Base-by-base conservation (phyloP, 2,888 invertebrate genomes). In the Leptopilina syphax region DNA sequence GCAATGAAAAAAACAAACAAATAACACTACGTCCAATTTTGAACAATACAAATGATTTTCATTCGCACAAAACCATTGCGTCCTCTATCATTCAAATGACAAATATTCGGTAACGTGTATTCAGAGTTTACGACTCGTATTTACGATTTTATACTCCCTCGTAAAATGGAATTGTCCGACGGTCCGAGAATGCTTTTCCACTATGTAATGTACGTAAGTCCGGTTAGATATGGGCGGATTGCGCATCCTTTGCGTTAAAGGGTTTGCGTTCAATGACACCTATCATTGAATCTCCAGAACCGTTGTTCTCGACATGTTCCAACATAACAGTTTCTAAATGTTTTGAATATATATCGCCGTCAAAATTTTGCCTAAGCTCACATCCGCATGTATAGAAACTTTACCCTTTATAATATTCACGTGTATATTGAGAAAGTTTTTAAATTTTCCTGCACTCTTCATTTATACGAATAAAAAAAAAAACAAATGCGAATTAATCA, bases 81-180 rank as follows among this genome's bases (percentile, higher is more conserved):
- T 81, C 79, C 84, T 80, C 77, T 76, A 83, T 83, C 80, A 84
- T 85, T 85, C 84, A 83, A 84, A 84, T 86, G 86, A 84, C 84
- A 86, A 84, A 86, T 86, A 86, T 87, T 85, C 83, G 83, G 84
- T 85, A 84, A 85, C 82, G 84, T 86, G 85, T 83, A 83, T 86
- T 83, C 84, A 73, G 77, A 79, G 83, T 88, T 87, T 87, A 89
- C 87, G 85, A 82, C 83, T 82, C 86, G 85, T 87, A 87, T 89
- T 88, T 87, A 87, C 86, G 87, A 87, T 87, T 89, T 89, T 87
- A 88, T 86, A 86, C 83, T 85, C 85, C 82, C 84, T 86, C 88
- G 85, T 88, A 89, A 89, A 88, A 83, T 79, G 85, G 85, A 87
- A 88, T 86, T 86, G 87, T 86, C 85, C 85, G 87, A 84, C 83